These are phyloP conservation scores for Diorhabda sublineata DNA, from an alignment of 1,140 invertebrate genomes.

Conservation along the genomic window DNA sequence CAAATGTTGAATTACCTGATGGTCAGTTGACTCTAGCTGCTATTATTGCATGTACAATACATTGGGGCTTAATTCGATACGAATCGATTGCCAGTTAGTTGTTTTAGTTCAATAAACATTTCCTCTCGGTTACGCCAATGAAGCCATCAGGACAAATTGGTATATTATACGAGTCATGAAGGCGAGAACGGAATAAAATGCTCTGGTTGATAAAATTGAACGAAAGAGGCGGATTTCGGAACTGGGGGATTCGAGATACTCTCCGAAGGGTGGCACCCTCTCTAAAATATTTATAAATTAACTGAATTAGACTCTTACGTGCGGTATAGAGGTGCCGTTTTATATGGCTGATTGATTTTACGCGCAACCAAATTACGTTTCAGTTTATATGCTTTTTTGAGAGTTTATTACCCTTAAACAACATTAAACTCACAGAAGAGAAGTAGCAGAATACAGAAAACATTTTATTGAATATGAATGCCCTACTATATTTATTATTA, in stretches of 20 bases:
- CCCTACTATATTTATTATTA: no score
- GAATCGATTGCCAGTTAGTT: not conserved
- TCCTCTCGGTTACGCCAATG: not conserved
- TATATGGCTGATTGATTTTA: constrained; percentile 39
- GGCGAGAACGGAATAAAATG: constrained; percentile 39
- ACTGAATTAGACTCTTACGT: constrained; percentile 31
- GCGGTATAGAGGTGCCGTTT: constrained; percentile 18
- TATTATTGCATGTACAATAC: no score
- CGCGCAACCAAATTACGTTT: constrained; percentile 1
- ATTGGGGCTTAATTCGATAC: no score
- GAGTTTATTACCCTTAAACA: not conserved
- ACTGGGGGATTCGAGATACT: constrained; percentile 12
- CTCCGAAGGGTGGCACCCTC: constrained; percentile 24
- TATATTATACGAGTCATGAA: constrained; percentile 45
- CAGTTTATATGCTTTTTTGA: not conserved
- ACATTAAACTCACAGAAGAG: no score
- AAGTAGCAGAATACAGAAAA: no score
- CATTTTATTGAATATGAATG: no score
- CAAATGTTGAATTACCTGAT: no score
- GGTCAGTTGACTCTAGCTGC: no score
- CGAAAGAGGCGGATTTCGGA: constrained; percentile 37
- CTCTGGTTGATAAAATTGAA: constrained; percentile 41
- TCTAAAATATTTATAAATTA: constrained; percentile 42
- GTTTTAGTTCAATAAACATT: not conserved
- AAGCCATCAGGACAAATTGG: constrained; percentile 38